Evolutionary conservation across 2,113 vertebrate genomes (phyloP).

Genomic region (Amphiprion ocellaris): DNA sequence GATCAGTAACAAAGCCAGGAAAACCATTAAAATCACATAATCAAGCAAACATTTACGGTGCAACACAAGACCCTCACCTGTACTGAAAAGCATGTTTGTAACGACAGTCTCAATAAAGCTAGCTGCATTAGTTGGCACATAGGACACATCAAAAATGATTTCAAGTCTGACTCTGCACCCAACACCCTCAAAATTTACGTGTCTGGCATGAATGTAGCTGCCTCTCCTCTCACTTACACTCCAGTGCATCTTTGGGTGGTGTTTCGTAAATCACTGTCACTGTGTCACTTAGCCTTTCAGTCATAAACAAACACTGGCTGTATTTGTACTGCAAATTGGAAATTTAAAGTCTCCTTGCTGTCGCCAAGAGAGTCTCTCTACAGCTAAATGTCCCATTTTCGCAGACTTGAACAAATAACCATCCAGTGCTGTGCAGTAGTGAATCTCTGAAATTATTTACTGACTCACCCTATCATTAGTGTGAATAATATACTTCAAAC

Average conservation of each 20-base stretch:
- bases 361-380: constrained; percentile 1
- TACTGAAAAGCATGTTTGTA: constrained; percentile 13
- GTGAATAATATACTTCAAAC: constrained; percentile 49
- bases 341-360: constrained; percentile 30
- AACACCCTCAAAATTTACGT: constrained; percentile 15
- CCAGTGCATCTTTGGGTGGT: background rate
- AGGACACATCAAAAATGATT: constrained; percentile 8
- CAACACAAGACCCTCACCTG: background rate
- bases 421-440: constrained; percentile 2
- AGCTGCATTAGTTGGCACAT: background rate
- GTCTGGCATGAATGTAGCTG: constrained; percentile 9
- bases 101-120: constrained; percentile 21
- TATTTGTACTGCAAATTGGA: constrained; percentile 47
- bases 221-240: constrained; percentile 10
- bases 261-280: constrained; percentile 42
- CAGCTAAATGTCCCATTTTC: constrained; percentile 31
- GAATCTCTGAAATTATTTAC: constrained; percentile 56
- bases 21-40: too few relatives aligned
- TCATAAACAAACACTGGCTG: constrained; percentile 30
- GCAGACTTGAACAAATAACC: constrained; percentile 20
- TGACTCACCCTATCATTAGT: constrained; percentile 43
- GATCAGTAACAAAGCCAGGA: too few relatives aligned
- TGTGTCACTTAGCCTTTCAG: constrained; percentile 23
- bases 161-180: constrained; percentile 1
- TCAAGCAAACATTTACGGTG: too few relatives aligned